phyloP scores from a whole-genome alignment of 2,888 invertebrate genomes.

The Gymnoscelis rufifasciata region DNA sequence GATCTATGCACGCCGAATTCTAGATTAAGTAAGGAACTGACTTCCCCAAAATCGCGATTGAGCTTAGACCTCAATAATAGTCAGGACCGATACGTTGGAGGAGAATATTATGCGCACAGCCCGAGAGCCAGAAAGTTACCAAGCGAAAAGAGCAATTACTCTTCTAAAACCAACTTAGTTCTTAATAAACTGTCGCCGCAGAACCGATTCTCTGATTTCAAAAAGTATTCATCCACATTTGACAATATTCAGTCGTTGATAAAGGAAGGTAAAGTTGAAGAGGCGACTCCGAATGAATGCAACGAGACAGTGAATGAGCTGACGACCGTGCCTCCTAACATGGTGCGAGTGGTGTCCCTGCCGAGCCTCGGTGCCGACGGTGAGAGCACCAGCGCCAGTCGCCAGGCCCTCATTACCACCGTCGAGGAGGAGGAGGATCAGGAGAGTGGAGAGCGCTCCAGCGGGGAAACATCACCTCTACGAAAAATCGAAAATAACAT shows the following conservation, averaged over 20 bases:
- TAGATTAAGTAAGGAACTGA: constrained; percentile 77
- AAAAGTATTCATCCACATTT: constrained; percentile 86
- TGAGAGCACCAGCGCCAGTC: constrained; percentile 71
- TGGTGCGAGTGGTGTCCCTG: constrained; percentile 84
- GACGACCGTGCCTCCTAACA: constrained; percentile 79
- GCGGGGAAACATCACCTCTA: constrained; percentile 82
- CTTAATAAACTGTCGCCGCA: constrained; percentile 76
- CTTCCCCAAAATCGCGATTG: constrained; percentile 79
- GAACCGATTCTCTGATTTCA: constrained; percentile 80
- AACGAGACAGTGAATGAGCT: constrained; percentile 82
- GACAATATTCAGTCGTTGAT: constrained; percentile 87
- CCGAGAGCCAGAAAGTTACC: constrained; percentile 69
- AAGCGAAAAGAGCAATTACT: constrained; percentile 50
- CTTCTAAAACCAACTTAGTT: constrained; percentile 49
- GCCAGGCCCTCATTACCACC: constrained; percentile 83
- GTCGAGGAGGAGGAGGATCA: constrained; percentile 86
- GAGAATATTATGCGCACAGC: constrained; percentile 70
- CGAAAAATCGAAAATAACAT: constrained; percentile 86
- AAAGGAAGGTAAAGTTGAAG: constrained; percentile 83
- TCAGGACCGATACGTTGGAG: constrained; percentile 65
- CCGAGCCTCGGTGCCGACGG: constrained; percentile 81
- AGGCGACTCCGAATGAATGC: constrained; percentile 69
- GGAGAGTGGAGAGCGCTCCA: constrained; percentile 80
- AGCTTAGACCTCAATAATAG: constrained; percentile 81
- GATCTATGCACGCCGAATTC: constrained; percentile 82